A percentile compares a stretch with the other conserved stretches of the same genome.
Evolutionary conservation across 2,888 invertebrate genomes (phyloP).

Genomic region (Rotaria sp.): DNA sequence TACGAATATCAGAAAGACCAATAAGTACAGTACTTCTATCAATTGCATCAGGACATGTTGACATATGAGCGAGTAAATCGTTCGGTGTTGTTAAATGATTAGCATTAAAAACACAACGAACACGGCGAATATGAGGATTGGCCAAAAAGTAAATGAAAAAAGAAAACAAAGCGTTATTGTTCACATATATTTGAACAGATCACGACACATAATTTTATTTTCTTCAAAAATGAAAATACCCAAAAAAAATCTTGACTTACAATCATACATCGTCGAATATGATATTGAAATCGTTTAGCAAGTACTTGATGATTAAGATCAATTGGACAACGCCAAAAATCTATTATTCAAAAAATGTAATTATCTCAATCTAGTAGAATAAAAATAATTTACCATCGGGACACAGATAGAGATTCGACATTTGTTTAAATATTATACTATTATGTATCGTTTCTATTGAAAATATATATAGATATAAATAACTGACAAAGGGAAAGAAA

Average conservation of each 20-base stretch:
- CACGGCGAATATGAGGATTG: not conserved
- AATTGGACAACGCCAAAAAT: conserved; percentile 13
- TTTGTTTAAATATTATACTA: not conserved
- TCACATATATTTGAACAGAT: too few relatives aligned
- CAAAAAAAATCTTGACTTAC: not conserved
- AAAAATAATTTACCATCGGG: not conserved
- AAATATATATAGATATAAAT: not conserved
- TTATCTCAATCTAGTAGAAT: not conserved
- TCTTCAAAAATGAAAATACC: too few relatives aligned
- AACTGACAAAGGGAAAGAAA: not conserved
- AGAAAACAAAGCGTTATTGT: too few relatives aligned
- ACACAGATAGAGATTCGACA: not conserved
- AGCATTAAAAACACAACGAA: not conserved
- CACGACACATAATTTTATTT: too few relatives aligned
- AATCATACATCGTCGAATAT: conserved; percentile 1
- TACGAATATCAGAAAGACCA: not conserved
- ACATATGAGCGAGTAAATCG: not conserved
- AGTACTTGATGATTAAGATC: not conserved
- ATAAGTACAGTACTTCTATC: not conserved
- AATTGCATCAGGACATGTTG: not conserved
- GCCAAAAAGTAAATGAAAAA: not conserved
- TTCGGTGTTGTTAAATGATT: not conserved
- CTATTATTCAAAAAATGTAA: not conserved
- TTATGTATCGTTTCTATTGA: not conserved
- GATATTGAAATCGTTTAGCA: not conserved